A percentile compares a stretch with the other conserved stretches of the same genome.
These are phyloP conservation scores for Timema cristinae DNA, from an alignment of 2,888 invertebrate genomes.

Conservation along the genomic window DNA sequence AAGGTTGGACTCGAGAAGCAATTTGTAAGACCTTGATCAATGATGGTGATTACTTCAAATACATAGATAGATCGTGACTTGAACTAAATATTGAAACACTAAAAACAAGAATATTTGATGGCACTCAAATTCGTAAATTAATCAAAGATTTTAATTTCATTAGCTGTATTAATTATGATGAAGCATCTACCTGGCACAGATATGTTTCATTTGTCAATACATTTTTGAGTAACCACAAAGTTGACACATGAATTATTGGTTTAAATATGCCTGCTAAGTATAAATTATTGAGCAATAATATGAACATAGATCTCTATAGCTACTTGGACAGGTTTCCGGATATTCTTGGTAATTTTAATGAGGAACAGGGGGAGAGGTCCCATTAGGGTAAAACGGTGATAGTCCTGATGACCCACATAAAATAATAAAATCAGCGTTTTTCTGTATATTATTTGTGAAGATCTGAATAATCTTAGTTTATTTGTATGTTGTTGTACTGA, in stretches of 20 bases:
- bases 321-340: conserved; percentile 3
- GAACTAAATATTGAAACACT: no score
- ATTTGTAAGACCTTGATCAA: not conserved
- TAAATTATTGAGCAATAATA: not conserved
- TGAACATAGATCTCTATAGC: conserved; percentile 4
- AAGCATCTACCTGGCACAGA: conserved; percentile 6
- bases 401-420: conserved; percentile 8
- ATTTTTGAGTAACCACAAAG: not conserved
- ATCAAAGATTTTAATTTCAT: not conserved
- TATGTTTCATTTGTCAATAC: not conserved
- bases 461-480: not conserved
- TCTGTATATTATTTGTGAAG: not conserved
- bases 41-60: no score
- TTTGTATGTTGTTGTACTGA: not conserved
- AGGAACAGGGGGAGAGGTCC: conserved; percentile 12
- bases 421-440: not conserved
- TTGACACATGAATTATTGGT: not conserved
- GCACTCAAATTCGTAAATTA: not conserved
- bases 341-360: conserved; percentile 5
- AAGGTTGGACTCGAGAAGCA: conserved; percentile 4
- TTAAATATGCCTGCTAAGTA: not conserved
- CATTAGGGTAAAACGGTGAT: conserved; percentile 9
- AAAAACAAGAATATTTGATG: conserved; percentile 5
- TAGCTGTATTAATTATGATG: conserved; percentile 1
- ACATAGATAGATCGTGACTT: no score